These are phyloP conservation scores for Noctua comes DNA, from an alignment of 2,888 invertebrate genomes.

Conservation along the genomic window DNA sequence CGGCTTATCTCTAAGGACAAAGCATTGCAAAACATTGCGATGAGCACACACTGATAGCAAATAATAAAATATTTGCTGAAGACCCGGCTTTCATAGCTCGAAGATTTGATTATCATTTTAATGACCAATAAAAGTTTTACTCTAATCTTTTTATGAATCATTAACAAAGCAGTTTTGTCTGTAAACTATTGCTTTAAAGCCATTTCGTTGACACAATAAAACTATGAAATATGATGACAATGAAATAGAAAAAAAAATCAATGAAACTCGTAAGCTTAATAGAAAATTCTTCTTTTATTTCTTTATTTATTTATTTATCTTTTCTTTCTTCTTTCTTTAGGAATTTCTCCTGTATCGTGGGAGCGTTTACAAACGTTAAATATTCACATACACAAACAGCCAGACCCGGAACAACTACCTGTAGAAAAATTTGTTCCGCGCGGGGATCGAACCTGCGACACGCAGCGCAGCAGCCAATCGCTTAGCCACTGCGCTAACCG, in stretches of 20 bases:
- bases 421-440: too few relatives aligned
- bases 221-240: background rate
- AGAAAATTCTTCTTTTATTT: too few relatives aligned
- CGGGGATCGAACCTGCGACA: too few relatives aligned
- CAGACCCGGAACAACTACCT: too few relatives aligned
- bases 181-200: slow-evolving; percentile 7
- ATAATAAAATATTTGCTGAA: slow-evolving; percentile 45
- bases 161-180: slow-evolving; percentile 19
- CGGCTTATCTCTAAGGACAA: slow-evolving; percentile 39
- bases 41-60: slow-evolving; percentile 11
- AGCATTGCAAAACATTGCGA: slow-evolving; percentile 18
- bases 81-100: slow-evolving; percentile 21
- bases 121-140: slow-evolving; percentile 44
- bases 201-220: background rate
- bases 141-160: slow-evolving; percentile 43
- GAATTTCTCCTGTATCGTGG: too few relatives aligned
- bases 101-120: slow-evolving; percentile 40
- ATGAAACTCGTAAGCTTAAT: too few relatives aligned
- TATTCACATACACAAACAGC: too few relatives aligned
- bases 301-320: too few relatives aligned
- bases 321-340: too few relatives aligned
- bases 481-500: too few relatives aligned
- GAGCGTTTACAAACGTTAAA: too few relatives aligned
- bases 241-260: slow-evolving; percentile 6
- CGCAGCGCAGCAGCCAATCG: too few relatives aligned